Evolutionary conservation across 1,140 invertebrate genomes (phyloP), one percentile per base, ranked within the genome.

Genomic region (Zaprionus davidi): DNA sequence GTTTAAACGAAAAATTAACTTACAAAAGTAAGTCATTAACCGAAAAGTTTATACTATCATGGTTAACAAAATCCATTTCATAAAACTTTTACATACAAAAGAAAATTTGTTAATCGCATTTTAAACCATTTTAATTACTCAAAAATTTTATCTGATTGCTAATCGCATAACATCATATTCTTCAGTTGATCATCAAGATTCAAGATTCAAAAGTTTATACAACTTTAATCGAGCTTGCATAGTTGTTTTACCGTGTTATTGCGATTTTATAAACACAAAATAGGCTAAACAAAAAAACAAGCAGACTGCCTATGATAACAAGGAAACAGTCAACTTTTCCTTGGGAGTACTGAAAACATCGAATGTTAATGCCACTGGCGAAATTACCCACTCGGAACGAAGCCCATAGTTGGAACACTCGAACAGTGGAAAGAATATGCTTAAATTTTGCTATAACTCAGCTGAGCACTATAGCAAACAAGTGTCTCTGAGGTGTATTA

Each of bases 191-290:
- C 1, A n/a, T 20, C 26, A 7, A 68, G 58, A 59, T 31, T 58
- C 5, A 9, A 22, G 20, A 22, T 51, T 49, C 15, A 5, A 28
- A 69, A 60, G 22, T 67, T 38, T 38, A 36, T 55, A 11, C n/a
- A 58, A 12, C 28, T 60, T 68, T 46, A 68, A 59, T 59, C 17
- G 64, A 60, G 64, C 11, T n/a, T 49, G 12, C 15, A 55, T 41
- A 44, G 46, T 28, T 22, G 17, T 63, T 64, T 17, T 15, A 38
- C 51, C 28, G 28, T 41, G 34, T 49, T 59, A 76, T 66, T 66
- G 46, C 62, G 28, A 26, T 60, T 56, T 65, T 53, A 76, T 53
- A 71, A 71, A 71, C 55, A 64, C 58, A 28, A 34, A 72, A 62
- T 66, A 55, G 72, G 51, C 58, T 41, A 38, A n/a, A 17, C 53